phyloP scores from a whole-genome alignment of 2,113 vertebrate genomes.

The Menidia beryllina region DNA sequence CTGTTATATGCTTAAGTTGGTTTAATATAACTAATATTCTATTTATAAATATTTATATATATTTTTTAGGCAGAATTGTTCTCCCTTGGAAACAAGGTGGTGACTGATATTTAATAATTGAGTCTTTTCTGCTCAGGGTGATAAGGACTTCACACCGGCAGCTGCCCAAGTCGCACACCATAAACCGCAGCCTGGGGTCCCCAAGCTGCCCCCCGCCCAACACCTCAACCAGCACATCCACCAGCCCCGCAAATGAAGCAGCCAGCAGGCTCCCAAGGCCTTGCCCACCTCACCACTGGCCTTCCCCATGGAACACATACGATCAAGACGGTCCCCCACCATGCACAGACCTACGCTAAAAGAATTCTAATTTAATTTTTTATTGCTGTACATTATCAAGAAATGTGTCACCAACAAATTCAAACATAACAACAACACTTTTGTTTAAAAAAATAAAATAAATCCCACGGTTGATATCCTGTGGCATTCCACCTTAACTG shows the following conservation, averaged over 20 bases:
- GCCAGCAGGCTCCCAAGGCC: constrained; percentile 30
- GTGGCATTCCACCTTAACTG: constrained; percentile 46
- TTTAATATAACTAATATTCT: too few relatives aligned
- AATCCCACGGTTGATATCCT: constrained; percentile 23
- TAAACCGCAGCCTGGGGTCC: constrained; percentile 94
- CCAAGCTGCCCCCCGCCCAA: constrained; percentile 86
- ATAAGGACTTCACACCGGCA: constrained; percentile 97
- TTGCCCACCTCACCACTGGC: constrained; percentile 58
- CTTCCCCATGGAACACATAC: constrained; percentile 63
- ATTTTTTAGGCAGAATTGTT: background rate
- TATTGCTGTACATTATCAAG: constrained; percentile 16
- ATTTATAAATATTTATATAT: too few relatives aligned
- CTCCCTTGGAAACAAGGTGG: background rate
- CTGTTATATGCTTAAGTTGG: too few relatives aligned
- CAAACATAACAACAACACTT: constrained; percentile 17
- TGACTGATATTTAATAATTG: background rate
- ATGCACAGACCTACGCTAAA: constrained; percentile 54
- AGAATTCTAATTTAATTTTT: constrained; percentile 39
- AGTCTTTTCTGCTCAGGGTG: constrained; percentile 85
- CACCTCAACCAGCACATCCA: constrained; percentile 94
- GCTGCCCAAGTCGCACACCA: constrained; percentile 98
- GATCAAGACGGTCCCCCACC: constrained; percentile 54
- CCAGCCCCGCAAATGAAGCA: constrained; percentile 95
- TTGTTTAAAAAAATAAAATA: too few relatives aligned
- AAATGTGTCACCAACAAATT: constrained; percentile 27